Evolutionary conservation across 2,888 invertebrate genomes (phyloP).

Genomic region (Creontiades dilutus): DNA sequence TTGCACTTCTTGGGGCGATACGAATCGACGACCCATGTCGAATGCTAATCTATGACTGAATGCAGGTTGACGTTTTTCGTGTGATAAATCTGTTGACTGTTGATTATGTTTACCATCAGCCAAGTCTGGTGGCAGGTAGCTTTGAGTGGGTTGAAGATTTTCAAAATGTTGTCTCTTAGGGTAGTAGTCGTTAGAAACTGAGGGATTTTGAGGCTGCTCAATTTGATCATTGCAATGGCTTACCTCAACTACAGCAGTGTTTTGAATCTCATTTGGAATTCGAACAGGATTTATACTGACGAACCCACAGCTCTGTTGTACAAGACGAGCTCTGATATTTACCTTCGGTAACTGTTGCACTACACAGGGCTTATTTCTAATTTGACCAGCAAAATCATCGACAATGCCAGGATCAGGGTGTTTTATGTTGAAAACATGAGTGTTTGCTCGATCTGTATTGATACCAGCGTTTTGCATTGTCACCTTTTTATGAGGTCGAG

Average conservation of each 20-base stretch:
- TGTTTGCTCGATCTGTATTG: constrained; percentile 63
- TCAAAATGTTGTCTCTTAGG: neutral
- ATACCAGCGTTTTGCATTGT: constrained; percentile 45
- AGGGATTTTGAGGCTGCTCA: neutral
- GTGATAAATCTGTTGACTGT: neutral
- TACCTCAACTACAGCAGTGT: constrained; percentile 63
- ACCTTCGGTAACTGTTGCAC: constrained; percentile 73
- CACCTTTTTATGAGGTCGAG: constrained; percentile 12
- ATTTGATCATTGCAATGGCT: constrained; percentile 9
- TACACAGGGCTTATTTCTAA: constrained; percentile 37
- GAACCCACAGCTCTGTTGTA: constrained; percentile 71
- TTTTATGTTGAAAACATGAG: constrained; percentile 62
- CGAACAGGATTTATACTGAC: constrained; percentile 69
- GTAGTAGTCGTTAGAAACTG: neutral
- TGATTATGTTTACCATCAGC: neutral
- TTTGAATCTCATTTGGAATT: constrained; percentile 21
- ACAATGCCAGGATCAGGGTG: constrained; percentile 24
- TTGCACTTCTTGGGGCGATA: neutral
- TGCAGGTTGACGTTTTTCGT: constrained; percentile 13
- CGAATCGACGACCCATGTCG: neutral
- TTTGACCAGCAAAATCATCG: constrained; percentile 49
- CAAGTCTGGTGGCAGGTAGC: neutral
- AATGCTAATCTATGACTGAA: constrained; percentile 45
- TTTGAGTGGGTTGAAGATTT: neutral
- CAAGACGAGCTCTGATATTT: constrained; percentile 71